Base-by-base conservation (phyloP, 2,797 vertebrate species). In the Bovichtus diacanthus region DNA sequence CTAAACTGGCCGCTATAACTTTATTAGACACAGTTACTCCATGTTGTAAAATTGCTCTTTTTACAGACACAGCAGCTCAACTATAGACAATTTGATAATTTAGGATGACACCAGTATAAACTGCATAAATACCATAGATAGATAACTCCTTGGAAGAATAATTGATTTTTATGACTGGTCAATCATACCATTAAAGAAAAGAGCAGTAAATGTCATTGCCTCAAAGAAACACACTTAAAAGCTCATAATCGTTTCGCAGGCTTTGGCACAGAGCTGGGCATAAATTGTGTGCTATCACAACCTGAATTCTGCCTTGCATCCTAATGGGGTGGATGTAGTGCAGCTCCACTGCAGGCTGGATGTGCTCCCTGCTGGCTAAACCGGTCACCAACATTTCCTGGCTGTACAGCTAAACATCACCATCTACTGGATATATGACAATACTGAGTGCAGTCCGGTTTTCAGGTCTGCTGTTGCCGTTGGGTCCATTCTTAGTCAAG, bases 161-260 rank as follows among this genome's bases (percentile, higher is more conserved):
- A 70, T 71, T 38, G 16, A 73, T 50, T 64, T 81, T 29, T 19
- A 34, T 34, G 8, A 76, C 43, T 67, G 55, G 54, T 83, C 65
- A 66, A 47, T 84, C 64, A 71, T 43, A 34, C 38, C 27, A 36
- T 69, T 76, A 43, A 67, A 74, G 49, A 55, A 10, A 54, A 54
- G 49, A 67, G 44, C 70, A 59, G 19, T 88, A 76, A 76, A 87
- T 83, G 72, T 76, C 69, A 69, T 27, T 25, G 72, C 34, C 64
- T 79, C 50, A 74, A 71, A 82, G 80, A 83, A 74, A 87, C 62
- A 79, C 76, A 83, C 58, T 74, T 84, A 76, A 84, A 64, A 59
- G 43, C 70, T 63, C 66, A 80, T 83, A 78, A 86, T 78, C 18
- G 16, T 76, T 84, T 75, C 65, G 23, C 47, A 71, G 70, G 70